Evolutionary conservation across 2,113 vertebrate genomes (phyloP), one percentile per base, ranked within the genome.

Genomic region (Entomyzon cyanotis): DNA sequence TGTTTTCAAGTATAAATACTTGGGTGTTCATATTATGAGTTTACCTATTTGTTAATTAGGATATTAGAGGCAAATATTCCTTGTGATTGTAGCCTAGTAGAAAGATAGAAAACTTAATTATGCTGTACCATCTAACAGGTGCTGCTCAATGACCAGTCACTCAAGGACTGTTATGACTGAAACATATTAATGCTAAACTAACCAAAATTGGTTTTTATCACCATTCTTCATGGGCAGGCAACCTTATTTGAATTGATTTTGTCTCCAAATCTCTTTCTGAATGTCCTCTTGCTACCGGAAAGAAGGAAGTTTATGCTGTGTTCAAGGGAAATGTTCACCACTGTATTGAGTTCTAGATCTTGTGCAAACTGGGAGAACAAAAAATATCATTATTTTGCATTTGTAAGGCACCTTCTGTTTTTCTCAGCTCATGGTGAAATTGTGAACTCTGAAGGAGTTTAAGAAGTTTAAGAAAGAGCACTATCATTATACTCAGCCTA

Each of bases 121-220:
- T 73, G 53, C n/a, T 25, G 2, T 77, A 35, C 7, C 20, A 63
- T 84, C 19, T 41, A 64, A 27, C 25, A 85, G 60, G 12, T 87
- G 81, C 70, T 93, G 53, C 35, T 33, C 58, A 73, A 37, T 52
- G 71, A 53, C 52, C 37, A 33, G 17, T 49, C 71, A 80, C 2
- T 75, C 59, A 78, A 84, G 27, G 31, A 50, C 28, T 95, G 77
- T 52, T 58, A 46, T n/a, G 17, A 53, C 58, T 76, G 28, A 78
- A 95, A 85, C 18, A 56, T 88, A 93, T 94, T 76, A 76, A 76
- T 77, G 41, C n/a, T 91, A 53, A 76, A 94, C 77, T 84, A 90
- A 82, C 21, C 15, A 52, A 46, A 95, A 65, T 3, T 79, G 58
- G 2, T 82, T 94, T 92, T 90, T 13, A 44, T 84, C 19, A 35